These are phyloP conservation scores for Percopsis transmontana DNA, from an alignment of 2,113 vertebrate species.

Conservation along the genomic window DNA sequence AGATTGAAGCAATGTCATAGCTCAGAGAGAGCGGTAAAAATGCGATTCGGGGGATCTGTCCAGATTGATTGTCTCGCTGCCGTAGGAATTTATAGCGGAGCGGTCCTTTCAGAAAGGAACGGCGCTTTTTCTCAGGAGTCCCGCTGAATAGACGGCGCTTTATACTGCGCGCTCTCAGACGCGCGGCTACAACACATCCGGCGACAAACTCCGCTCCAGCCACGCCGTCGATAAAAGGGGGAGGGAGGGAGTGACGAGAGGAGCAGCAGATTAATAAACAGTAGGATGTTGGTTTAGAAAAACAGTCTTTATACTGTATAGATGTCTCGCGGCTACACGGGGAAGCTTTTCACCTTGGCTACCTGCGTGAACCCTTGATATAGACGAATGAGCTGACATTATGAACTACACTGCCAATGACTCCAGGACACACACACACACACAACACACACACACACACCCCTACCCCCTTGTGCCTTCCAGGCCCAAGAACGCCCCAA, in stretches of 20 bases:
- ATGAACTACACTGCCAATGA: constrained; percentile 33
- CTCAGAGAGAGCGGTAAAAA: constrained; percentile 50
- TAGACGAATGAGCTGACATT: constrained; percentile 51
- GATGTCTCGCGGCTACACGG: neutral
- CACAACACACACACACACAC: constrained; percentile 2
- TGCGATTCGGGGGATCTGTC: constrained; percentile 51
- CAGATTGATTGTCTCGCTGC: constrained; percentile 42
- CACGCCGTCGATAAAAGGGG: constrained; percentile 21
- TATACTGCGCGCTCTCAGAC: constrained; percentile 65
- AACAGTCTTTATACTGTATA: constrained; percentile 31
- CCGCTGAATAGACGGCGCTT: constrained; percentile 57
- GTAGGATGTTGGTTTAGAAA: constrained; percentile 47
- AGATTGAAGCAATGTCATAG: constrained; percentile 69
- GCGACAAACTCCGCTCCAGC: constrained; percentile 52
- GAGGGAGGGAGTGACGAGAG: constrained; percentile 1
- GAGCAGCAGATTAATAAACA: constrained; percentile 40
- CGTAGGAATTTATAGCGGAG: constrained; percentile 7
- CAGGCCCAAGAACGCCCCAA: no score
- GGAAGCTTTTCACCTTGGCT: constrained; percentile 48
- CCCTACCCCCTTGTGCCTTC: neutral
- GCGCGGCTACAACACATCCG: constrained; percentile 56
- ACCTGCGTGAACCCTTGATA: constrained; percentile 36
- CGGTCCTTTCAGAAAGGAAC: constrained; percentile 57
- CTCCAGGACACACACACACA: constrained; percentile 15
- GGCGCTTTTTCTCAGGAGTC: constrained; percentile 45